Percentiles rank a stretch among this genome's conserved stretches.
phyloP scores from a whole-genome alignment of 1,140 invertebrate genomes.

The Drosophila littoralis region DNA sequence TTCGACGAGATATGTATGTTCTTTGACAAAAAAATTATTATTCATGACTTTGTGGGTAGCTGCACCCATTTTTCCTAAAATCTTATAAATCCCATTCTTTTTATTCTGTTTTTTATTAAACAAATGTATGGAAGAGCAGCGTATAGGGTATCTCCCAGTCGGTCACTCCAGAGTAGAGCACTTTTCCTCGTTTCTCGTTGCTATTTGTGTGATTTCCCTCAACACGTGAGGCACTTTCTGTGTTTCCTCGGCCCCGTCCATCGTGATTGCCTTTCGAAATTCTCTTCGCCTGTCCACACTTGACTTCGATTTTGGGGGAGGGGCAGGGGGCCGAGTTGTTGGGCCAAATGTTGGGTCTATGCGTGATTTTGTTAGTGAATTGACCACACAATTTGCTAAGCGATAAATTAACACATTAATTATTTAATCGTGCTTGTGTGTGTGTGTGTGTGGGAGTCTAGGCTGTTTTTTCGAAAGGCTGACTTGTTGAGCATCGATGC shows the following conservation, averaged over 20 bases:
- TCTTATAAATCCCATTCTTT: too few species aligned
- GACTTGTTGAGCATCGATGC: constrained; percentile 31
- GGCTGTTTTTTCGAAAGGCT: neutral
- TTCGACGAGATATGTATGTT: too few species aligned
- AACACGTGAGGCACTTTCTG: constrained; percentile 38
- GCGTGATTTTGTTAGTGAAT: constrained; percentile 72
- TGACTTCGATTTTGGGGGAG: constrained; percentile 32
- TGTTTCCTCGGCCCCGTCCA: constrained; percentile 4
- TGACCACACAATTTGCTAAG: constrained; percentile 78
- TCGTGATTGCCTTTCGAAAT: constrained; percentile 65
- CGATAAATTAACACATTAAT: constrained; percentile 80
- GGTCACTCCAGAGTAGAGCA: too few species aligned
- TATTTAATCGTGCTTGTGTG: constrained; percentile 50
- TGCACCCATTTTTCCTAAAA: too few species aligned
- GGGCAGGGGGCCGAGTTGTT: neutral
- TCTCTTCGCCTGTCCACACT: constrained; percentile 61
- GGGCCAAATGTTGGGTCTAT: constrained; percentile 33
- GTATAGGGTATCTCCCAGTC: neutral
- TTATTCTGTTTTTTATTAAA: too few species aligned
- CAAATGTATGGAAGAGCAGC: too few species aligned
- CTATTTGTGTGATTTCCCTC: constrained; percentile 69
- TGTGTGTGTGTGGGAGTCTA: constrained; percentile 17
- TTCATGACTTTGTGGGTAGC: too few species aligned
- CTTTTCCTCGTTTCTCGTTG: neutral
- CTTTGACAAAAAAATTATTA: too few species aligned